These are phyloP conservation scores for Xestia sexstrigata DNA, from an alignment of 2,888 invertebrate genomes.

Conservation along the genomic window DNA sequence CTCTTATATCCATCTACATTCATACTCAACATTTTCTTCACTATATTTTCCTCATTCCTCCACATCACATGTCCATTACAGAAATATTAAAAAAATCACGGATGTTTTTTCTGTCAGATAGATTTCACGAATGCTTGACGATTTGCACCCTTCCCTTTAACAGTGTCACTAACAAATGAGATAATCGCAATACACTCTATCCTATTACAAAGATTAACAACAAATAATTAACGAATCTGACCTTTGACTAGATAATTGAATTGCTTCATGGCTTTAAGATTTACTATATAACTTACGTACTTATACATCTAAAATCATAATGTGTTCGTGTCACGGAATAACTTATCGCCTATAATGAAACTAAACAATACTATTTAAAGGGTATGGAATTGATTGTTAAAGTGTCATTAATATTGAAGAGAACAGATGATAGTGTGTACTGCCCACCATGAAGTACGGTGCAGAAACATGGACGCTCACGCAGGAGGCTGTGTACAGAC, in stretches of 20 bases:
- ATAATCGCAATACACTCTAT: slow-evolving; percentile 12
- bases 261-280: slow-evolving; percentile 40
- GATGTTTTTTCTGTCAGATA: background rate
- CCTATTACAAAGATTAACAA: slow-evolving; percentile 32
- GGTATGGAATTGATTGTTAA: slow-evolving; percentile 22
- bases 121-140: background rate
- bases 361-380: slow-evolving; percentile 26
- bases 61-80: no score
- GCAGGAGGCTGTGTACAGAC: no score
- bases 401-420: slow-evolving; percentile 22
- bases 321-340: slow-evolving; percentile 44
- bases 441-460: no score
- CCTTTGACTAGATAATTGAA: slow-evolving; percentile 56
- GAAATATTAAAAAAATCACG: background rate
- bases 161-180: background rate
- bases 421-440: background rate
- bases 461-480: no score
- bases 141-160: background rate
- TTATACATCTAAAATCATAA: slow-evolving; percentile 40
- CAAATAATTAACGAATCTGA: slow-evolving; percentile 45
- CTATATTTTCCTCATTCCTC: no score
- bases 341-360: slow-evolving; percentile 24
- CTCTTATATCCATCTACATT: no score
- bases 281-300: slow-evolving; percentile 44
- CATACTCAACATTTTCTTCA: no score